Conservation (phyloP, 2,113 vertebrate species). For the Cricetomys ansorgei region DNA sequence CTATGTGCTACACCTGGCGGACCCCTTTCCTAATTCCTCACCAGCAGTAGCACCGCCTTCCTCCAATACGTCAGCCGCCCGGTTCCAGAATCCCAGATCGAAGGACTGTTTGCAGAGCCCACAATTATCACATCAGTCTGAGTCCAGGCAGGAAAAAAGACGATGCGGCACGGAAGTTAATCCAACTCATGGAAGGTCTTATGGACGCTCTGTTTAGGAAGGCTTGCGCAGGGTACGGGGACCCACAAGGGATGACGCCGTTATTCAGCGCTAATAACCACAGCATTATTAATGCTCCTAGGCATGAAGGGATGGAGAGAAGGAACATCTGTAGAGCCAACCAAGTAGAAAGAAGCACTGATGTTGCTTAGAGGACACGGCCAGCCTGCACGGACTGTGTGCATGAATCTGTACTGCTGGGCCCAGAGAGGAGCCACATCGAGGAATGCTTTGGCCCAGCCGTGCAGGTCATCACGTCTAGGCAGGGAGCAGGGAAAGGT, state of each 20-base stretch:
- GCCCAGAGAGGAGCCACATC: neutral
- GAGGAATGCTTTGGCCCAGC: neutral
- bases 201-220: slow-evolving; percentile 19
- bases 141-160: slow-evolving; percentile 63
- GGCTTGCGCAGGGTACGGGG: neutral
- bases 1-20: neutral
- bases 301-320: neutral
- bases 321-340: neutral
- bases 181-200: slow-evolving; percentile 32
- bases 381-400: neutral
- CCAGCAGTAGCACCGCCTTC: neutral
- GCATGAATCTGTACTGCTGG: neutral
- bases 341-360: neutral
- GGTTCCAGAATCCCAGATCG: slow-evolving; percentile 20
- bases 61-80: slow-evolving; percentile 15
- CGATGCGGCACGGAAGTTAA: slow-evolving; percentile 43
- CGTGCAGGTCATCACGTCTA: accelerated
- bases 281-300: neutral
- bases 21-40: neutral
- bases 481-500: neutral
- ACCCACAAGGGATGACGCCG: neutral
- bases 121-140: neutral
- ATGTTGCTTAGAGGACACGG: neutral
- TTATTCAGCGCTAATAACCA: slow-evolving; percentile 19
- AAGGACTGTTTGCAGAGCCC: slow-evolving; percentile 32